phyloP scores from a whole-genome alignment of 2,888 invertebrate genomes.

The Melinopterus prodromus region DNA sequence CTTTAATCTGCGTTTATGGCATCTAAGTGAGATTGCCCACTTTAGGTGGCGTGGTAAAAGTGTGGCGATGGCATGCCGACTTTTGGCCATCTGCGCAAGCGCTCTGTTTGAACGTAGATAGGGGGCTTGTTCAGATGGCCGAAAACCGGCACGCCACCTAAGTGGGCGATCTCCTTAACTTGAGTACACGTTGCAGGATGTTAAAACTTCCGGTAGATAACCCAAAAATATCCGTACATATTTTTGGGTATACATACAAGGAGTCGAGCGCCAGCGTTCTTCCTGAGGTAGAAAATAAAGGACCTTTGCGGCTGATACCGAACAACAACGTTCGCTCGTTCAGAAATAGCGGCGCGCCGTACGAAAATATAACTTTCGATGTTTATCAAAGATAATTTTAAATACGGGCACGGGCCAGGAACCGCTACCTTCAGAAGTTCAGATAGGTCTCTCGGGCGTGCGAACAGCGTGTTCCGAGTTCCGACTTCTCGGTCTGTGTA shows the following conservation, averaged over 20 bases:
- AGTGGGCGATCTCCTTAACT: too few relatives aligned
- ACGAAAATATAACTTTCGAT: constrained; percentile 27
- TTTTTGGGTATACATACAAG: background rate
- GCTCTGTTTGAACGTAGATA: too few relatives aligned
- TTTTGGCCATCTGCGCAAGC: too few relatives aligned
- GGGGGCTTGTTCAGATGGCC: too few relatives aligned
- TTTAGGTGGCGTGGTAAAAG: too few relatives aligned
- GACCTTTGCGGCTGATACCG: background rate
- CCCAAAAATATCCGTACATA: too few relatives aligned
- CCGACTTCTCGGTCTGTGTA: constrained; percentile 45
- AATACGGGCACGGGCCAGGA: constrained; percentile 7
- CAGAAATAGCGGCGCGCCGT: background rate
- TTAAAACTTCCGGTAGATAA: too few relatives aligned
- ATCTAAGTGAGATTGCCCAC: too few relatives aligned
- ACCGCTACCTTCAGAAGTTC: background rate
- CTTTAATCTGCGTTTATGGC: too few relatives aligned
- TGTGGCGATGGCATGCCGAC: too few relatives aligned
- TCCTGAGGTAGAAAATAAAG: background rate
- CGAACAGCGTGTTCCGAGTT: constrained; percentile 21
- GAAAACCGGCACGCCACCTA: too few relatives aligned
- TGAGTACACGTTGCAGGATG: too few relatives aligned
- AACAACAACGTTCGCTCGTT: constrained; percentile 11
- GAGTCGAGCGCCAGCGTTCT: background rate
- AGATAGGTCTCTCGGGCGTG: background rate
- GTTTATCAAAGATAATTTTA: constrained; percentile 23